These are phyloP conservation scores for Perodicticus potto DNA, from an alignment of 2,797 vertebrate genomes.

Conservation along the genomic window DNA sequence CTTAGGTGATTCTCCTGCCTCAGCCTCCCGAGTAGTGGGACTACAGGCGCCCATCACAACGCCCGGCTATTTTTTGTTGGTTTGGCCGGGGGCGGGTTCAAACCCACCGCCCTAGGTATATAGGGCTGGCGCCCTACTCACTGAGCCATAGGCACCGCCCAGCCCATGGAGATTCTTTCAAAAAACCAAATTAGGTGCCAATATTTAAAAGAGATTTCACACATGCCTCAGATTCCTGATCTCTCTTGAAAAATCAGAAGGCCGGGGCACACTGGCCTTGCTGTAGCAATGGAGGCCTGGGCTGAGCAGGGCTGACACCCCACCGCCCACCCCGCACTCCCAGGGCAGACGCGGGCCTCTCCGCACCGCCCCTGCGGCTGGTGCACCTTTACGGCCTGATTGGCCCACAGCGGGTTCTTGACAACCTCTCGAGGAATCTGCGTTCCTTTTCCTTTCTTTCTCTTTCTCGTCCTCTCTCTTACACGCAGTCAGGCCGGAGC, in stretches of 20 bases:
- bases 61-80: too few species aligned
- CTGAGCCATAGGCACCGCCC: too few species aligned
- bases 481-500: accelerated
- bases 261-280: background rate
- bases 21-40: too few species aligned
- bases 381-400: background rate
- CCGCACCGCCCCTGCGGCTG: background rate
- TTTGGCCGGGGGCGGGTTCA: too few species aligned
- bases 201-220: background rate
- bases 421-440: background rate
- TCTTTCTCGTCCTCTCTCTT: background rate
- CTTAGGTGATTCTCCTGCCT: too few species aligned
- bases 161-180: too few species aligned
- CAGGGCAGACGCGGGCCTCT: background rate
- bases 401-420: too few species aligned
- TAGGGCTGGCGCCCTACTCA: too few species aligned
- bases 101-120: too few species aligned
- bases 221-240: background rate
- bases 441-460: background rate
- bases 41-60: too few species aligned
- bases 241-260: background rate
- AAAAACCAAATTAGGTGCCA: background rate
- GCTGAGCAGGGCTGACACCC: too few species aligned
- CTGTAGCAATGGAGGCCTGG: background rate
- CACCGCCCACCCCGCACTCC: too few species aligned